Base-by-base conservation (phyloP, 1,140 invertebrate species). In the Drosophila pseudoobscura region DNA sequence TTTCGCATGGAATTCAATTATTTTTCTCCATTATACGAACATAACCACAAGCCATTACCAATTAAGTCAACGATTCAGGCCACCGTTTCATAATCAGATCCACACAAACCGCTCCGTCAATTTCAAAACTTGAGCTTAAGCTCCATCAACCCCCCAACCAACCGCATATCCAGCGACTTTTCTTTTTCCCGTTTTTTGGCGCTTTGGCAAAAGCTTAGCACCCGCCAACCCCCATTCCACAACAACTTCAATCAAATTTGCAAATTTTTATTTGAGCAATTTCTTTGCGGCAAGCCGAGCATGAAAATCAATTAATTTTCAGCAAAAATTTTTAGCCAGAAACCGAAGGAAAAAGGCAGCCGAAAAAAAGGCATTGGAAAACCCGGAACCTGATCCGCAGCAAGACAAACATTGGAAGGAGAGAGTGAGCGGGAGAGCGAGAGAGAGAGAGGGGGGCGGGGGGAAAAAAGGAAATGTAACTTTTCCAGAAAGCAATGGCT, bases 271-370 rank as follows among this genome's bases (percentile, higher is more conserved):
- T 85, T 85, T 85, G 82, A 85, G 78, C 69, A 87, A 82, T 85
- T 85, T 88, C 82, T 87, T 87, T 87, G 82, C 70, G 75, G 39
- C 71, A 50, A 87, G 78, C 78, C 74, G 78, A 88, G 82, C 82
- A 88, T 88, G 78, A 87, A 87, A 87, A 87, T 88, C 82, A 87
- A 87, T 87, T 87, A 87, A 87, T 88, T 87, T 87, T 58, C 78
- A 78, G 78, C 78, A 87, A 82, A 31, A 87, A 87, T 80, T 80
- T 80, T 87, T 74, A 74, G 59, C 71, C 52, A 57, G 20, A 43
- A 50, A 50, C 51, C 41, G 49, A 64, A 63, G 17, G 47, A 64
- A 73, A 35, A 50, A 72, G 73, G 52, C 60, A 69, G 59, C 39
- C 50, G 62, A 61, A 52, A 69, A 52, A 50, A 47, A 77, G 58